Base-by-base conservation (phyloP, 2,888 invertebrate genomes). In the Diploptera punctata region DNA sequence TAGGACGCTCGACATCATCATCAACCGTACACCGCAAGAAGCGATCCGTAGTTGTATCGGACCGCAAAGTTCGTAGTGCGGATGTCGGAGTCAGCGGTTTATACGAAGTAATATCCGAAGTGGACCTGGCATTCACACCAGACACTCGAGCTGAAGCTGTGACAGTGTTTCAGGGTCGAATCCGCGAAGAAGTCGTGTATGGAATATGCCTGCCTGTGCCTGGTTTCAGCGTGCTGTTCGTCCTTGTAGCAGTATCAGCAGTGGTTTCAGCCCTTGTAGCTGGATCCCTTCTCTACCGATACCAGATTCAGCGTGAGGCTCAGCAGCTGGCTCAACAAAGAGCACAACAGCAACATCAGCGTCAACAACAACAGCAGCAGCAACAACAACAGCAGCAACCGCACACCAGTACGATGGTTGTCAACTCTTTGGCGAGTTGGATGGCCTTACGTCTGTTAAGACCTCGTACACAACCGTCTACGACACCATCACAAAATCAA, bases 191-290 rank as follows among this genome's bases (percentile, higher is more conserved):
- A 84, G 93, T 94, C 0, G 94, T 96, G 7, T 96, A 96, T 81
- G 95, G 95, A 33, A 94, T 96, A 68, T 96, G 95, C 79, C 90
- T 96, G 87, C 95, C 95, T 0, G 93, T 95, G 26, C 91, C 94
- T 0, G 93, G 94, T 29, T 96, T 96, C 81, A 95, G 95, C 77
- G 91, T 94, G 3, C 87, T 96, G 18, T 96, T 96, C 83, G 93
- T 95, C 68, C 88, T 95, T 16, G 93, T 95, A 0, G 93, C 95
- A 0, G 90, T 94, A 10, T 93, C 94, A 0, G 94, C 95, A 0
- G 93, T 95, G 1, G 91, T 94, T 2, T 94, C 95, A 0, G 95
- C 95, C 0, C 83, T 95, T 9, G 92, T 95, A 0, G 95, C 95
- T 2, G 95, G 94, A 1, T 91, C 93, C 1, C 83, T 94, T 81